A percentile compares a stretch with the other conserved stretches of the same genome.
phyloP scores from a whole-genome alignment of 1,140 invertebrate species.

The Antheraea pernyi region DNA sequence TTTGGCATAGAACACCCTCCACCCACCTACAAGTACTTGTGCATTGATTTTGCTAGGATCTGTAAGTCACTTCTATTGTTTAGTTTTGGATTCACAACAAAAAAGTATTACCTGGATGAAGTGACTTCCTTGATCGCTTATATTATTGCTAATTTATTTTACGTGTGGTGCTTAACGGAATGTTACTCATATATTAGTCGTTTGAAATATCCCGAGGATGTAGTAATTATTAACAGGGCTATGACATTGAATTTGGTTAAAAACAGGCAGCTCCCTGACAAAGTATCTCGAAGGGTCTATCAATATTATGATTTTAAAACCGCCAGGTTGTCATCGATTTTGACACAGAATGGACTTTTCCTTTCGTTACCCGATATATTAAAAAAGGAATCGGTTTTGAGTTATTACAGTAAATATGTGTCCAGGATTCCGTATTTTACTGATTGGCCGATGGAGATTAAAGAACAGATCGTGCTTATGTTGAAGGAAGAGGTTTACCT shows the following conservation, averaged over 20 bases:
- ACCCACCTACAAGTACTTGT: constrained; percentile 17
- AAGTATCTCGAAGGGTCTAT: constrained; percentile 26
- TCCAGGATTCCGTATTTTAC: constrained; percentile 21
- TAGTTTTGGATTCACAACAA: constrained; percentile 27
- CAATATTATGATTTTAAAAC: constrained; percentile 33
- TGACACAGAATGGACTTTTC: constrained; percentile 27
- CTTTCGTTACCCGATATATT: constrained; percentile 26
- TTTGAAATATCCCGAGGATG: constrained; percentile 12
- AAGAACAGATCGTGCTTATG: constrained; percentile 24
- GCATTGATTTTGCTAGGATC: constrained; percentile 27
- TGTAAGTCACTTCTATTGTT: constrained; percentile 36
- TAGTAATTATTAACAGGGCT: constrained; percentile 11
- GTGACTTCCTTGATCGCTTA: constrained; percentile 27
- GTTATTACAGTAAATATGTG: constrained; percentile 21
- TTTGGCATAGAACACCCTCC: constrained; percentile 14
- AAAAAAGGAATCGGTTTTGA: constrained; percentile 32
- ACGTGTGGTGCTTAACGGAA: constrained; percentile 19
- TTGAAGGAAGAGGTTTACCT: constrained; percentile 38
- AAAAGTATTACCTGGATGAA: constrained; percentile 28
- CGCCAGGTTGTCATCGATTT: constrained; percentile 21
- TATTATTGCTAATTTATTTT: constrained; percentile 27
- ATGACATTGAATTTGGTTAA: constrained; percentile 23
- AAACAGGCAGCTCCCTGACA: constrained; percentile 31
- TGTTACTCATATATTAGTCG: constrained; percentile 12
- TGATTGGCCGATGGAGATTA: constrained; percentile 13